Percentiles rank a stretch among this genome's conserved stretches.
phyloP scores from a whole-genome alignment of 2,797 vertebrate species.

The Tokudaia tokunoshimensis region DNA sequence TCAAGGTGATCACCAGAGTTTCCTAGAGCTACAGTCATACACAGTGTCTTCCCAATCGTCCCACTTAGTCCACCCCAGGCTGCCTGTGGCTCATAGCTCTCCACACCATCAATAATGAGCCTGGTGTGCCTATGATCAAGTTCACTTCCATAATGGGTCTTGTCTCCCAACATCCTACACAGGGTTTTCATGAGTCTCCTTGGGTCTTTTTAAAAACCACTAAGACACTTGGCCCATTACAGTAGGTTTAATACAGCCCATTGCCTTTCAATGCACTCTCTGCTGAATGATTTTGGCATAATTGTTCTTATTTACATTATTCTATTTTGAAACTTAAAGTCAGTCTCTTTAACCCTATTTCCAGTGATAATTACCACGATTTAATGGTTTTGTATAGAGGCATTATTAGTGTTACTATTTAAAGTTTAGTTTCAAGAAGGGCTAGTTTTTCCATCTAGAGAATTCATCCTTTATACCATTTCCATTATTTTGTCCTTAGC shows the following conservation, averaged over 20 bases:
- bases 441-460: background rate
- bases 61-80: background rate
- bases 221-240: background rate
- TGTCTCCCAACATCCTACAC: background rate
- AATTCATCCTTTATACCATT: background rate
- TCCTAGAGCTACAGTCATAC: background rate
- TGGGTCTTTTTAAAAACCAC: background rate
- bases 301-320: background rate
- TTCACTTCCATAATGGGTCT: background rate
- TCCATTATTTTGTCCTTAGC: background rate
- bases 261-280: background rate
- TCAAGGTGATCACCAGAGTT: background rate
- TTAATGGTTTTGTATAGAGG: background rate
- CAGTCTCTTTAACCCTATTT: constrained; percentile 1
- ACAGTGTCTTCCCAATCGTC: background rate
- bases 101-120: background rate
- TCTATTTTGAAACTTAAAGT: constrained; percentile 46
- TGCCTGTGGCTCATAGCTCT: background rate
- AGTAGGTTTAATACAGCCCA: background rate
- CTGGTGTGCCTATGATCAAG: background rate
- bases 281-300: background rate
- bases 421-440: background rate
- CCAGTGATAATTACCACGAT: background rate
- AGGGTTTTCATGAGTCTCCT: background rate
- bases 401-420: background rate